These are phyloP conservation scores for Macroramphosus scolopax DNA, from an alignment of 2,797 vertebrate genomes.

Conservation along the genomic window DNA sequence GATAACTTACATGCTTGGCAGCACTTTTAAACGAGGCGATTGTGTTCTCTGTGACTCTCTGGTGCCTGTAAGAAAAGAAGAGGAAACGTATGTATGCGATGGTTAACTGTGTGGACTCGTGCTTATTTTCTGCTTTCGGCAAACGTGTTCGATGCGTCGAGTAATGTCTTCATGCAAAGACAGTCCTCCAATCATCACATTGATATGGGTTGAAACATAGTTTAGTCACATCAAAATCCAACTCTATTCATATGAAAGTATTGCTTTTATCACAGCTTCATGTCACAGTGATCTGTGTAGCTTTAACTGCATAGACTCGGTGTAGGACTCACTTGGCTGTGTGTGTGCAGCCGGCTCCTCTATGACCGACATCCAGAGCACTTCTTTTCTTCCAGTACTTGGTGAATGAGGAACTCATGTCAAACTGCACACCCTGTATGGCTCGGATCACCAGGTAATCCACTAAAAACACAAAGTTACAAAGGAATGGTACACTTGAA, in stretches of 20 bases:
- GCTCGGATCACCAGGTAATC: constrained; percentile 94
- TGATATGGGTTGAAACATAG: no score
- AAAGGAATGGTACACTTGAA: neutral
- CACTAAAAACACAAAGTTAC: constrained; percentile 72
- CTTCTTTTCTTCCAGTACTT: constrained; percentile 92
- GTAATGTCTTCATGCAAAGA: no score
- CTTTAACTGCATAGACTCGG: neutral
- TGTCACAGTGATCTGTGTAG: neutral
- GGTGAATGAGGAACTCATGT: constrained; percentile 88
- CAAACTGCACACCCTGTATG: constrained; percentile 81
- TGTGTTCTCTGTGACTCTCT: constrained; percentile 94
- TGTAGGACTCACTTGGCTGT: constrained; percentile 83
- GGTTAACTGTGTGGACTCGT: no score
- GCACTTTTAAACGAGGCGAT: constrained; percentile 93
- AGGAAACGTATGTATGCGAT: no score
- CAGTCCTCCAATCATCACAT: no score
- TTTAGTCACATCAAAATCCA: no score
- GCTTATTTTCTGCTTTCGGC: no score
- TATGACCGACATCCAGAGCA: constrained; percentile 92
- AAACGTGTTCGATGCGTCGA: no score
- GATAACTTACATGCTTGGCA: constrained; percentile 86
- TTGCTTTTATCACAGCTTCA: no score
- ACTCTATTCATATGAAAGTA: no score
- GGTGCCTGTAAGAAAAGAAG: constrained; percentile 82
- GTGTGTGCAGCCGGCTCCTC: constrained; percentile 92